A percentile compares a stretch with the other conserved stretches of the same genome.
phyloP scores from a whole-genome alignment of 2,797 vertebrate genomes.

The Fundulus diaphanus region DNA sequence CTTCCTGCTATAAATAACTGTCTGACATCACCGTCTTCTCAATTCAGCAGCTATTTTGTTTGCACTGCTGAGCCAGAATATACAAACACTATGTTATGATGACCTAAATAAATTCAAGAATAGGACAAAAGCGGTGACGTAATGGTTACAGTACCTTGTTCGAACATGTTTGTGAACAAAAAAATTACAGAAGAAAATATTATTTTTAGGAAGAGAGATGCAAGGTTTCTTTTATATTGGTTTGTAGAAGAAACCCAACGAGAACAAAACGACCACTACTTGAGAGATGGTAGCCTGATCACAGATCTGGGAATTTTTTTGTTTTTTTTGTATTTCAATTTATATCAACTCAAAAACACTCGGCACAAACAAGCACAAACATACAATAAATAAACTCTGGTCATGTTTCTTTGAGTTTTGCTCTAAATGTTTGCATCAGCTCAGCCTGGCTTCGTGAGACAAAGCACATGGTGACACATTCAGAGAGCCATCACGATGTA shows the following conservation, averaged over 20 bases:
- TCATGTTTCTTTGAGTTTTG: not conserved
- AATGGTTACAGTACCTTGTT: not conserved
- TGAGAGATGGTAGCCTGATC: slow-evolving; percentile 4
- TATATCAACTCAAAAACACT: not conserved
- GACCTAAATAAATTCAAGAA: not conserved
- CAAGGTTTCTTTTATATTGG: not conserved
- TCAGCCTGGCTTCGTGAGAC: not conserved
- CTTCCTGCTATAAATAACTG: slow-evolving; percentile 1
- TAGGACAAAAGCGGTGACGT: not conserved
- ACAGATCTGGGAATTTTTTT: slow-evolving; percentile 11
- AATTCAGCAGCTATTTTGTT: not conserved
- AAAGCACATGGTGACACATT: not conserved
- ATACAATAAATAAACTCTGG: not conserved
- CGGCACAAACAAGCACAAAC: slow-evolving; percentile 4
- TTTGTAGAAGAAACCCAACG: slow-evolving; percentile 2
- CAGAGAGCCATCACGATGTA: not conserved
- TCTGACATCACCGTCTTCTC: not conserved
- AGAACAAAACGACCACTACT: slow-evolving; percentile 6
- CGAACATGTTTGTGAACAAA: not conserved
- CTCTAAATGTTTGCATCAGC: slow-evolving; percentile 5
- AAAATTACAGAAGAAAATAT: not conserved
- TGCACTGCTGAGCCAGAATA: not conserved
- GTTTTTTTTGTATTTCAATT: slow-evolving; percentile 4
- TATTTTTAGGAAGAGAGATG: slow-evolving; percentile 5
- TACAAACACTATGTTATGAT: not conserved